Evolutionary conservation across 2,797 vertebrate genomes (phyloP), one percentile per base, ranked within the genome.

Genomic region (Agapornis canus): DNA sequence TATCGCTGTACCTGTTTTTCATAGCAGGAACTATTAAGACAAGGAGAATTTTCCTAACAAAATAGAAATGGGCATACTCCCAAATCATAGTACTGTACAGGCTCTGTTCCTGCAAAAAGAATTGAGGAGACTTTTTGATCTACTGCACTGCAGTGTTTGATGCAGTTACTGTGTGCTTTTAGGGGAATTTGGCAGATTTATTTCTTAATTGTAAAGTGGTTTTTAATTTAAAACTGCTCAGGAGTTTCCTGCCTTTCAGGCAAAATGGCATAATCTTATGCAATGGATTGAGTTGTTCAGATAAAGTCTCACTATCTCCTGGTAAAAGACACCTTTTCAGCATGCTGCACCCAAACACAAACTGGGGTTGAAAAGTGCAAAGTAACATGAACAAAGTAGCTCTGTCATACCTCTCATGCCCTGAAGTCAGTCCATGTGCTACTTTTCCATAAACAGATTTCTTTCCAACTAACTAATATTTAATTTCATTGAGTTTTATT

Each of bases 371-470:
- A 86, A 90, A 93, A 72, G 23, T 82, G 39, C 37, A 88, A 49
- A 94, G 86, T 42, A 48, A 16, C 19, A 76, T 65, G 9, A 54
- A 23, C 70, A 18, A 90, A 78, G n/a, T 37, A 48, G 1, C 26
- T 77, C 15, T 25, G 32, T 78, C 35, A 37, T 69, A 89, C 23
- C 23, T 73, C 40, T 92, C 42, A n/a, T 42, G 32, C 6, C 16
- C 13, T 72, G 6, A 78, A 72, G 17, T 60, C n/a, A 48, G 48
- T 47, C 29, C 64, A 94, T 72, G 60, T 87, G 49, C 59, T 73
- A 73, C 40, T 93, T 96, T 87, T 86, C 71, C n/a, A 37, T 57
- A 83, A 95, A 93, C n/a, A 96, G 89, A 92, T 87, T 69, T 42
- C n/a, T 89, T 89, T 90, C 57, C 69, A 49, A 43, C 45, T 94